These are phyloP conservation scores for Scaptomyza hsui DNA, from an alignment of 1,140 invertebrate species.

Conservation along the genomic window DNA sequence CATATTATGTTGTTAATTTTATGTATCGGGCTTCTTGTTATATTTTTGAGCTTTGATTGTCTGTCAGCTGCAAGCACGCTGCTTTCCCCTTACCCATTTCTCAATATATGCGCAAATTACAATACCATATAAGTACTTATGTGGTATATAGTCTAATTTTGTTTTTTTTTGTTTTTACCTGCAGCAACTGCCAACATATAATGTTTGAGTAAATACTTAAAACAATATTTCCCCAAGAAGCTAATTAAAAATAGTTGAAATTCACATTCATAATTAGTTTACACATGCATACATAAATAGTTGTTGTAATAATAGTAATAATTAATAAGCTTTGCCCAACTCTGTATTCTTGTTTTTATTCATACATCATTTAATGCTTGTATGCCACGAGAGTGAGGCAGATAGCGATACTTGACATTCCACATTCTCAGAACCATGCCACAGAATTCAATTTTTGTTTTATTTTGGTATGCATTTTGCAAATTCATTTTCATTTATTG, in stretches of 20 bases:
- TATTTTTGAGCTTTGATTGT: constrained; percentile 75
- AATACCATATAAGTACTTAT: constrained; percentile 23
- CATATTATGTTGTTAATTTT: constrained; percentile 6
- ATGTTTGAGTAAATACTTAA: constrained; percentile 31
- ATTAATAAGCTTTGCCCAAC: constrained; percentile 25
- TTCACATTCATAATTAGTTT: constrained; percentile 36
- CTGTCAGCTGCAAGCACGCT: constrained; percentile 74
- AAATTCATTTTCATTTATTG: constrained; percentile 55
- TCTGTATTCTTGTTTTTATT: constrained; percentile 4
- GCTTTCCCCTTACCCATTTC: constrained; percentile 19
- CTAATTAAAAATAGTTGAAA: constrained; percentile 61
- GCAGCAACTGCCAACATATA: constrained; percentile 26
- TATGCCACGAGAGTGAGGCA: constrained; percentile 29
- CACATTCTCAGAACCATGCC: not conserved
- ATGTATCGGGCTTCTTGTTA: constrained; percentile 23
- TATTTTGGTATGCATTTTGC: constrained; percentile 16
- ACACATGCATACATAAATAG: constrained; percentile 15
- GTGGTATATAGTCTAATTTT: not conserved
- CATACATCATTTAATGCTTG: not conserved
- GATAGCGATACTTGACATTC: constrained; percentile 17
- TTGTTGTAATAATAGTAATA: constrained; percentile 5
- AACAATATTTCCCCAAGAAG: constrained; percentile 44
- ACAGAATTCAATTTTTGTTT: constrained; percentile 11
- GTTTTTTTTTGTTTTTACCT: not conserved
- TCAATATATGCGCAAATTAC: constrained; percentile 3